A percentile compares a stretch with the other conserved stretches of the same genome.
Evolutionary conservation across 2,888 invertebrate genomes (phyloP).

Genomic region (Physocephala rufipes): DNA sequence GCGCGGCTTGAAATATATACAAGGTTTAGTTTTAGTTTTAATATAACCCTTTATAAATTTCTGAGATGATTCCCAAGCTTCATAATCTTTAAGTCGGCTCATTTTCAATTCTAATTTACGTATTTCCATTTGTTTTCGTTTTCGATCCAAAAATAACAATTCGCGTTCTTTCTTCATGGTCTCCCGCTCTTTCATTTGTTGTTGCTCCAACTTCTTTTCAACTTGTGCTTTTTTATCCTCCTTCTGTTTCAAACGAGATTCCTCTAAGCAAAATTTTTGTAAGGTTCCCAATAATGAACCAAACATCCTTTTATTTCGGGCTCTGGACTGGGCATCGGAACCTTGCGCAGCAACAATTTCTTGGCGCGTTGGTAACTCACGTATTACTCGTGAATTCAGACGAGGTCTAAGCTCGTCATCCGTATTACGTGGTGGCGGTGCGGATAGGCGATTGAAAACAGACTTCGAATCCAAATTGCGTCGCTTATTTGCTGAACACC

Average conservation of each 20-base stretch:
- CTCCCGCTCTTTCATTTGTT: constrained; percentile 86
- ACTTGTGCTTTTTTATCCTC: constrained; percentile 82
- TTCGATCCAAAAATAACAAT: constrained; percentile 84
- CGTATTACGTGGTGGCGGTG: constrained; percentile 48
- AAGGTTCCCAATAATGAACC: constrained; percentile 93
- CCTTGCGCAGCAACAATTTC: constrained; percentile 84
- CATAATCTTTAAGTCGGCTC: constrained; percentile 86
- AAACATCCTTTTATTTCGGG: constrained; percentile 93
- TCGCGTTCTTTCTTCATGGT: constrained; percentile 84
- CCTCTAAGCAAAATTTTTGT: constrained; percentile 94
- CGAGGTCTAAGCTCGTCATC: constrained; percentile 67
- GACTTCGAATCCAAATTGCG: constrained; percentile 56
- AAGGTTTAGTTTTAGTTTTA: constrained; percentile 85
- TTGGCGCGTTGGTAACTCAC: constrained; percentile 86
- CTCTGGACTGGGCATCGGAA: constrained; percentile 81
- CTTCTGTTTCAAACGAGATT: constrained; percentile 87
- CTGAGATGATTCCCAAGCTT: constrained; percentile 85
- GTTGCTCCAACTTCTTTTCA: constrained; percentile 93
- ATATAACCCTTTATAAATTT: constrained; percentile 83
- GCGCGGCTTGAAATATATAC: constrained; percentile 88
- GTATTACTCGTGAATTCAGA: constrained; percentile 82
- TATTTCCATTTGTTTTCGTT: constrained; percentile 88
- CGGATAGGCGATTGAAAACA: constrained; percentile 58
- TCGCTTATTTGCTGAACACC: constrained; percentile 51
- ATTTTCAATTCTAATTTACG: constrained; percentile 90